A percentile compares a stretch with the other conserved stretches of the same genome.
Evolutionary conservation across 2,888 invertebrate genomes (phyloP).

Genomic region (Leucophora obtusa): DNA sequence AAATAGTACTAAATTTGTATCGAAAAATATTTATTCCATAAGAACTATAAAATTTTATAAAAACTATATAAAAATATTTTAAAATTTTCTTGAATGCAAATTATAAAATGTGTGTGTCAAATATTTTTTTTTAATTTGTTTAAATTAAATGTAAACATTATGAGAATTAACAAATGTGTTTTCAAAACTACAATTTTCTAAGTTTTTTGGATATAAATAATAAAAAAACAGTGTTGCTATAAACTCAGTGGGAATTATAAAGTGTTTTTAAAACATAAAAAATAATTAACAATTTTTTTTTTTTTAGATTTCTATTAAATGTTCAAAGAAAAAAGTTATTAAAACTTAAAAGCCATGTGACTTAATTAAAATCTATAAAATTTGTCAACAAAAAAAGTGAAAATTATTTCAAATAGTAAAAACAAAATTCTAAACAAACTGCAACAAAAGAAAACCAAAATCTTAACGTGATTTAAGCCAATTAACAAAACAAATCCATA

Average conservation of each 20-base stretch:
- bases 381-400: conserved; percentile 20
- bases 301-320: not conserved
- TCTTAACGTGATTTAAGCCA: conserved; percentile 61
- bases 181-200: too few species aligned
- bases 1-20: too few species aligned
- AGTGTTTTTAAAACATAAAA: too few species aligned
- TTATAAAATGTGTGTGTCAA: too few species aligned
- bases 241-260: too few species aligned
- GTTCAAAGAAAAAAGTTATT: conserved; percentile 13
- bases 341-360: conserved; percentile 54
- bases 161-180: too few species aligned
- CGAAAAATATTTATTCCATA: too few species aligned
- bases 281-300: not conserved
- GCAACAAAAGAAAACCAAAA: conserved; percentile 13
- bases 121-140: too few species aligned
- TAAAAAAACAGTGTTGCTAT: not conserved
- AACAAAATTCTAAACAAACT: conserved; percentile 16
- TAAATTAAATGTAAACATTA: too few species aligned
- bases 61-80: too few species aligned
- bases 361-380: conserved; percentile 45
- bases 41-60: too few species aligned
- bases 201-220: not conserved
- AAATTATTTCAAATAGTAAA: conserved; percentile 22
- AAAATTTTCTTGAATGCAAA: too few species aligned
- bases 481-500: conserved; percentile 55